phyloP scores from a whole-genome alignment of 35 echinoderm and acorn worm genomes.

The Nesometra sesokonis region DNA sequence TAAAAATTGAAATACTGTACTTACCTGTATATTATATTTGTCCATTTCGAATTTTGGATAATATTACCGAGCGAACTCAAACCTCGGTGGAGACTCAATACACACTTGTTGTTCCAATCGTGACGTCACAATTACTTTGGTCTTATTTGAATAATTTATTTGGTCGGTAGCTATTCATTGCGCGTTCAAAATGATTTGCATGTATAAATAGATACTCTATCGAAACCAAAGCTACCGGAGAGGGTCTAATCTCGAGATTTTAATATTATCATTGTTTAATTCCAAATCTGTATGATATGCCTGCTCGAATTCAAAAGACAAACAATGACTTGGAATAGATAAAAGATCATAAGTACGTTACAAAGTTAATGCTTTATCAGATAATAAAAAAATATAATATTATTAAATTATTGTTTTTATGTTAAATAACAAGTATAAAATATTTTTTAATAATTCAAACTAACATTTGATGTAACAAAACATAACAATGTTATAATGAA shows the following conservation, averaged over 20 bases:
- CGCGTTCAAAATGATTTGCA: not conserved
- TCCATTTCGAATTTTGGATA: slow-evolving; percentile 13
- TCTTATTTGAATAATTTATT: slow-evolving; percentile 98
- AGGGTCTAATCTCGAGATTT: not conserved
- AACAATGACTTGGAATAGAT: too few relatives aligned
- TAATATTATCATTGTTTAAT: not conserved
- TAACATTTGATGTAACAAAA: too few relatives aligned
- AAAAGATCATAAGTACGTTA: too few relatives aligned
- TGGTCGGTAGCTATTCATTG: slow-evolving; percentile 10
- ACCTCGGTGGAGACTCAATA: not conserved
- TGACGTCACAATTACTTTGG: slow-evolving; percentile 60
- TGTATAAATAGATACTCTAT: not conserved
- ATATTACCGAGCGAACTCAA: not conserved
- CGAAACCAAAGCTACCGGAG: not conserved
- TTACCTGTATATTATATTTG: not conserved
- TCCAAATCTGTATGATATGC: not conserved
- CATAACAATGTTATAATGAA: too few relatives aligned
- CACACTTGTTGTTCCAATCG: slow-evolving; percentile 62
- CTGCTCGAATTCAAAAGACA: not conserved
- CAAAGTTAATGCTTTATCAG: too few relatives aligned
- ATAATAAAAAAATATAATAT: too few relatives aligned
- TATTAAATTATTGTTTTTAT: too few relatives aligned
- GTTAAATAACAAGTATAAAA: too few relatives aligned
- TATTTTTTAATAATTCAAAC: too few relatives aligned
- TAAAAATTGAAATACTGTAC: slow-evolving; percentile 39